These are phyloP conservation scores for Osmerus mordax DNA, from an alignment of 2,113 vertebrate genomes.

Conservation along the genomic window DNA sequence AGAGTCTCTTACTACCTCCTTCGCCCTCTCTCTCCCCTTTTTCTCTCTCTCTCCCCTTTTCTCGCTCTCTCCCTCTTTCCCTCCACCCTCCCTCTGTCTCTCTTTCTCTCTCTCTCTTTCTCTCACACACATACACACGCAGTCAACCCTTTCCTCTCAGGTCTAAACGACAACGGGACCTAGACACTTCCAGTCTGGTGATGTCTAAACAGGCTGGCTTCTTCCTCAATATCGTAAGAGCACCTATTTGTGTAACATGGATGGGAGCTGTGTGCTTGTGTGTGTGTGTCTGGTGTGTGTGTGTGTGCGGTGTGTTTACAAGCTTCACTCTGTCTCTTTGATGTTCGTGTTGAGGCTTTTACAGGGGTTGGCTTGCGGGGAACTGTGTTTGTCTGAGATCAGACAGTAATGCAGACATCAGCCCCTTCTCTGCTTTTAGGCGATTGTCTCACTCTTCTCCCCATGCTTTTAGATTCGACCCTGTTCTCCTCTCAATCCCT, in stretches of 20 bases:
- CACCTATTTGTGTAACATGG: neutral
- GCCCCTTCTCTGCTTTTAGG: slow-evolving; percentile 48
- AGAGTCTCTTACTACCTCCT: slow-evolving; percentile 10
- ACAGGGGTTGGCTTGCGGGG: slow-evolving; percentile 16
- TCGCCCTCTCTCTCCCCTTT: neutral
- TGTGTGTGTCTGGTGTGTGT: slow-evolving; percentile 16
- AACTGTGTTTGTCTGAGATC: slow-evolving; percentile 14
- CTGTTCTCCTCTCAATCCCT: slow-evolving; percentile 32
- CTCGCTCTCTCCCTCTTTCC: too few species aligned
- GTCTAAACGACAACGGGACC: too few species aligned
- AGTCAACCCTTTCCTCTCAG: too few species aligned
- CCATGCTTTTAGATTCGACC: slow-evolving; percentile 48
- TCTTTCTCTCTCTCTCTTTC: slow-evolving; percentile 52
- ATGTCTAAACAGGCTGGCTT: too few species aligned
- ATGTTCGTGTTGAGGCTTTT: slow-evolving; percentile 5
- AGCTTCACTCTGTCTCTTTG: slow-evolving; percentile 21
- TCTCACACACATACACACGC: neutral
- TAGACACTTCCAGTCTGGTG: too few species aligned
- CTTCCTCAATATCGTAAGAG: too few species aligned
- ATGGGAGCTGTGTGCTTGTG: slow-evolving; percentile 4
- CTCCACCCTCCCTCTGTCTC: slow-evolving; percentile 39
- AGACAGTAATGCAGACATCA: slow-evolving; percentile 9
- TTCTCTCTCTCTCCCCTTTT: too few species aligned
- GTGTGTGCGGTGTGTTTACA: slow-evolving; percentile 24
- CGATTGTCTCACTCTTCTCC: slow-evolving; percentile 39